Evolutionary conservation across 2,113 vertebrate genomes (phyloP).

Genomic region (Ptilonorhynchus violaceus): DNA sequence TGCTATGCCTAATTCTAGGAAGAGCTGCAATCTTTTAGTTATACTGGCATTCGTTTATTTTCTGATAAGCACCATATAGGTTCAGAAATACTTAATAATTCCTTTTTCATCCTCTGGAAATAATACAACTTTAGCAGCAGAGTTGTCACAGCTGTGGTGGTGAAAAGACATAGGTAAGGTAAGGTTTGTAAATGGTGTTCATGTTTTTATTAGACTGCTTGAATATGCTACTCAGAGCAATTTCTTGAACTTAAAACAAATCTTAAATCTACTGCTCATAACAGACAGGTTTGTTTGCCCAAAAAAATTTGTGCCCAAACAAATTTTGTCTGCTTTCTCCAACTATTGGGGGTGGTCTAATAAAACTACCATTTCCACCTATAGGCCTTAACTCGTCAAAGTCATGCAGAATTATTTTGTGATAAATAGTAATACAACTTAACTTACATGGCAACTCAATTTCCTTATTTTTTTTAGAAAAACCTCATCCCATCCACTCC

Average conservation of each 20-base stretch:
- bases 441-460: not conserved
- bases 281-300: not conserved
- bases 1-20: not conserved
- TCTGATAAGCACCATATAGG: not conserved
- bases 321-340: not conserved
- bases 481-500: not conserved
- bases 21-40: not conserved
- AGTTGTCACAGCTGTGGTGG: not conserved
- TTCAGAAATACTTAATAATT: not conserved
- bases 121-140: not conserved
- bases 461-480: not conserved
- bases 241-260: not conserved
- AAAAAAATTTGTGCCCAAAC: not conserved
- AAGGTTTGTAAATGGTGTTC: not conserved
- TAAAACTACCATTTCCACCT: not conserved
- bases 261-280: not conserved
- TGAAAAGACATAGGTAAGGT: not conserved
- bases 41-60: not conserved
- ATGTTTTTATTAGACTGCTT: not conserved
- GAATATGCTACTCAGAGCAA: not conserved
- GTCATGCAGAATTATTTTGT: not conserved
- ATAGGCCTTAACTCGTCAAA: accelerated
- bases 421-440: not conserved
- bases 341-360: not conserved
- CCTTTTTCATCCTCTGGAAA: not conserved